Conservation (phyloP, 2,888 invertebrate species). For the Rhagophthalmus giganteus region DNA sequence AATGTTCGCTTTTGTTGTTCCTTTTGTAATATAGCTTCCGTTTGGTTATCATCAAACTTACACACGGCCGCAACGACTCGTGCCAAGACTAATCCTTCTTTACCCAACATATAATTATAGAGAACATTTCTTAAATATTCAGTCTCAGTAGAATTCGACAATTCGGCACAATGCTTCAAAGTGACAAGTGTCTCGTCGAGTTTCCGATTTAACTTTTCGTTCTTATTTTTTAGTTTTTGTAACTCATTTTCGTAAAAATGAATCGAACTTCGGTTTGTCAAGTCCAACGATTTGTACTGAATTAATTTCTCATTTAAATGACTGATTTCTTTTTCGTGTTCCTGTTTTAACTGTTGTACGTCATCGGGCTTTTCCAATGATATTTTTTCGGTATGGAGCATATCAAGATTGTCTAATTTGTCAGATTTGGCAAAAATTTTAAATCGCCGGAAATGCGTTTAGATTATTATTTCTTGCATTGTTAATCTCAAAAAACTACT, state of each 20-base stretch:
- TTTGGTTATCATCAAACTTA: constrained; percentile 86
- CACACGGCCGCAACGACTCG: constrained; percentile 86
- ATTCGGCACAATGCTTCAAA: constrained; percentile 51
- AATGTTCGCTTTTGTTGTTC: constrained; percentile 84
- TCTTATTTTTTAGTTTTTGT: constrained; percentile 54
- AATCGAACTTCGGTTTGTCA: constrained; percentile 51
- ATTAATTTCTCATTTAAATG: constrained; percentile 46
- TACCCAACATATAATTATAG: constrained; percentile 86
- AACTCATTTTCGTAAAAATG: constrained; percentile 54
- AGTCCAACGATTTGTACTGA: constrained; percentile 51
- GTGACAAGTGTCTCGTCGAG: constrained; percentile 72
- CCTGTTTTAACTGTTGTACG: constrained; percentile 29
- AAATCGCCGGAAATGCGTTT: too few species aligned
- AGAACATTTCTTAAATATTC: constrained; percentile 92
- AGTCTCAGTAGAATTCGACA: constrained; percentile 73
- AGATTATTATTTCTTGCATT: too few species aligned
- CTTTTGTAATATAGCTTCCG: constrained; percentile 78
- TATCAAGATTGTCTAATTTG: constrained; percentile 33
- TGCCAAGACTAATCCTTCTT: constrained; percentile 81
- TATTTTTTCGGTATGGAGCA: constrained; percentile 31
- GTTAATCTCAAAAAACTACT: too few species aligned
- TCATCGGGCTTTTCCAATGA: constrained; percentile 8
- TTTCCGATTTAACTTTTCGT: constrained; percentile 70
- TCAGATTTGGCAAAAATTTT: too few species aligned
- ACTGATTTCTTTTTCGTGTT: constrained; percentile 34